Percentiles rank a stretch among this genome's conserved stretches.
Conservation (phyloP, 1,140 invertebrate species). For the Ectropis grisescens region DNA sequence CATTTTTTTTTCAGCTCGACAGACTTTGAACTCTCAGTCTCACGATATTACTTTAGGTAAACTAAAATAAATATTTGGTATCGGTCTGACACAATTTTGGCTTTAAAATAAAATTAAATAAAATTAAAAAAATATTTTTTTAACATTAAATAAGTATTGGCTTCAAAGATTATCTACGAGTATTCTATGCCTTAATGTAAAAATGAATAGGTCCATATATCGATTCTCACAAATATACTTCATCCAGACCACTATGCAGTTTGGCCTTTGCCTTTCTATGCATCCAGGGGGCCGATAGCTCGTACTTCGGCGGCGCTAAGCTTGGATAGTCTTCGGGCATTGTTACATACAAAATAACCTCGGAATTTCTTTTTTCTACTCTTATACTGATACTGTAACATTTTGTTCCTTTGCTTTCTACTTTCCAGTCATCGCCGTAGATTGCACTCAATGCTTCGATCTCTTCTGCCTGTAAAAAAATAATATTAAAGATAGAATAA, state of each 20-base stretch:
- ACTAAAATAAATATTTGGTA: too few species aligned
- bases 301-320: constrained; percentile 76
- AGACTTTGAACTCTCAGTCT: too few species aligned
- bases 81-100: too few species aligned
- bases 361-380: constrained; percentile 60
- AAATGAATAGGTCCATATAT: too few species aligned
- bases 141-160: too few species aligned
- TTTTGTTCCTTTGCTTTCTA: constrained; percentile 71
- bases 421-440: constrained; percentile 79
- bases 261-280: constrained; percentile 69
- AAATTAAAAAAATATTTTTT: too few species aligned
- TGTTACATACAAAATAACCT: constrained; percentile 72
- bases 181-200: too few species aligned
- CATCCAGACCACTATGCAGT: constrained; percentile 72
- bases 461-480: constrained; percentile 75
- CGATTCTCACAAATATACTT: constrained; percentile 77
- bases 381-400: constrained; percentile 74
- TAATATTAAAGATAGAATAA: too few species aligned
- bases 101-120: too few species aligned
- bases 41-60: too few species aligned
- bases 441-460: constrained; percentile 82
- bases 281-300: constrained; percentile 82
- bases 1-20: too few species aligned
- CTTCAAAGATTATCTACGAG: too few species aligned
- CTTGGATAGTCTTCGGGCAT: constrained; percentile 77